Evolutionary conservation across 2,888 invertebrate genomes (phyloP).

Genomic region (Philaethria dido): DNA sequence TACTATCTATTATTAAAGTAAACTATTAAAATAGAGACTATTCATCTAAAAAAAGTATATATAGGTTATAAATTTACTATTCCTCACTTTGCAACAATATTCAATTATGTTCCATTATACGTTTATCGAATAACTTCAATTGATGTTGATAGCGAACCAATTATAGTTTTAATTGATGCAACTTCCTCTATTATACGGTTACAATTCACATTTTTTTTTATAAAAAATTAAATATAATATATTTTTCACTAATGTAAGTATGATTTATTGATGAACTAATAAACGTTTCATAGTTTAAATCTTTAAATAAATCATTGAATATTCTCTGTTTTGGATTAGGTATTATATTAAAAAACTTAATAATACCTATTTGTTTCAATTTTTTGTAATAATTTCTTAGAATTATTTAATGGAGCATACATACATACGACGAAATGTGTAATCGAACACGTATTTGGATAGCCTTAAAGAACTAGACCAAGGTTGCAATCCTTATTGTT

Average conservation of each 20-base stretch:
- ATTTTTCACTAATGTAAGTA: background rate
- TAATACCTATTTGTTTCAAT: background rate
- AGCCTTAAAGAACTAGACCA: constrained; percentile 31
- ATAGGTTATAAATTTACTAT: background rate
- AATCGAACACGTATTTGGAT: constrained; percentile 26
- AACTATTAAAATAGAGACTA: background rate
- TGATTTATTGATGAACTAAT: too few species aligned
- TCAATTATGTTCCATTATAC: constrained; percentile 37
- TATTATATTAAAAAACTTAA: background rate
- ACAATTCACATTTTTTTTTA: background rate
- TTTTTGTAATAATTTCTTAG: background rate
- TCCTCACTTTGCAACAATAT: constrained; percentile 21
- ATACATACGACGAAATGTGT: constrained; percentile 16
- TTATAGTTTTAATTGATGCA: constrained; percentile 28
- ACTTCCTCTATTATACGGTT: constrained; percentile 23
- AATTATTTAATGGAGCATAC: background rate
- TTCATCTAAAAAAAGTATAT: background rate
- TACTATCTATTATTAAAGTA: background rate
- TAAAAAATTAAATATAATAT: background rate
- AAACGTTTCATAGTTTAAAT: too few species aligned
- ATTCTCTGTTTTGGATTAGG: background rate
- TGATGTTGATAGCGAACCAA: constrained; percentile 39
- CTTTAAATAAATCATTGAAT: too few species aligned
- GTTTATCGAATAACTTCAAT: constrained; percentile 39
- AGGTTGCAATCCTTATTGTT: constrained; percentile 27